phyloP scores from a whole-genome alignment of 2,797 vertebrate genomes.

The Prionace glauca region DNA sequence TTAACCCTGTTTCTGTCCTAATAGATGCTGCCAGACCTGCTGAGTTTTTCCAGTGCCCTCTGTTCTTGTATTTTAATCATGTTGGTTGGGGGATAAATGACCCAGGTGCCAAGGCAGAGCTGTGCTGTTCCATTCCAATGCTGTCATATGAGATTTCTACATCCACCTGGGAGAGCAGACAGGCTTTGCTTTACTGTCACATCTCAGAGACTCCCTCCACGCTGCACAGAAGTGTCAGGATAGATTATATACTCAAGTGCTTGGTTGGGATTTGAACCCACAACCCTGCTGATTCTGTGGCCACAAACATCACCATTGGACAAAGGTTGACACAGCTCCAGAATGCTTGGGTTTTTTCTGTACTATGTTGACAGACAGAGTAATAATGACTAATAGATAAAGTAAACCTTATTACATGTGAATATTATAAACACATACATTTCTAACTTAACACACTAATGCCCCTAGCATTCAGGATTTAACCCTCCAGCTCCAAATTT shows the following conservation, averaged over 20 bases:
- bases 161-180: not conserved
- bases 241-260: not conserved
- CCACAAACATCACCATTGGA: not conserved
- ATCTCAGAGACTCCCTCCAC: not conserved
- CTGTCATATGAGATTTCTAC: not conserved
- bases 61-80: not conserved
- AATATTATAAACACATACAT: not conserved
- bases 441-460: not conserved
- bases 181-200: not conserved
- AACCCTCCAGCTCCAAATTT: not conserved
- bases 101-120: not conserved
- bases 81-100: not conserved
- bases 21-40: too few species aligned
- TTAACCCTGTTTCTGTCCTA: too few species aligned
- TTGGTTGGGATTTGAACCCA: not conserved
- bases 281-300: not conserved
- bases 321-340: not conserved
- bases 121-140: not conserved
- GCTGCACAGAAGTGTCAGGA: not conserved
- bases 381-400: not conserved
- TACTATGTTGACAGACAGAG: not conserved
- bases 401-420: not conserved
- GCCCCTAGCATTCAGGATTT: not conserved
- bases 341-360: not conserved
- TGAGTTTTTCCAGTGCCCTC: too few species aligned